Base-by-base conservation (phyloP, 2,888 invertebrate genomes). In the Oithona nana region DNA sequence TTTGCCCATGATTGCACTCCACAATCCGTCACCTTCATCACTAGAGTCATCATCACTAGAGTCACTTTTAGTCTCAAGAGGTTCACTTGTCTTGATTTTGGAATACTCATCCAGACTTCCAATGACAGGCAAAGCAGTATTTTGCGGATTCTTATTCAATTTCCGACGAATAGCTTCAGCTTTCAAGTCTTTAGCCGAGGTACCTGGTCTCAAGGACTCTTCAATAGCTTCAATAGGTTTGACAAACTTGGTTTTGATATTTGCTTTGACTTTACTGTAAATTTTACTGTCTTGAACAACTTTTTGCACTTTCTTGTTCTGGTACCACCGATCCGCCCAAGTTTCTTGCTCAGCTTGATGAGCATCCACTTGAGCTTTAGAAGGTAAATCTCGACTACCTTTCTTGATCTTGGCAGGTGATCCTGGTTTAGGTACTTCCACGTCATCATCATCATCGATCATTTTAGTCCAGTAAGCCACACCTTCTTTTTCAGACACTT, bases 271-370 rank as follows among this genome's bases (percentile, higher is more conserved):
- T 48, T 50, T 48, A 2, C 48, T 48, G 24, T 24, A 28, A 16
- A 49, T 50, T 28, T 59, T 59, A 50, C 48, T 48, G 3, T 59
- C 50, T 28, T 59, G 24, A 11, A 59, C 59, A 16, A 59, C 59
- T 24, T 50, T 48, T 24, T 49, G 59, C 1, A 59, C 59, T 1
- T 39, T 59, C 26, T 59, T 59, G 28, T 59, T 49, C 3, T 59
- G 59, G 29, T 59, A 59, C 59, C 59, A 59, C 13, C 59, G 49
- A 49, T 59, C 59, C 1, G 59, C 59, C 59, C 59, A 59, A 22
- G 59, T 48, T 1, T 59, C 59, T 16, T 26, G 16, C 49, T 59
- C 59, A 11, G 24, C 59, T n/a, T 48, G 57, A 20, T 57, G 30
- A 24, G 24, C 24, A 26, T 54, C 54, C 2, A 54, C 54, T 6